A percentile compares a stretch with the other conserved stretches of the same genome.
phyloP scores from a whole-genome alignment of 2,888 invertebrate species.

The Pristionchus japonicus region DNA sequence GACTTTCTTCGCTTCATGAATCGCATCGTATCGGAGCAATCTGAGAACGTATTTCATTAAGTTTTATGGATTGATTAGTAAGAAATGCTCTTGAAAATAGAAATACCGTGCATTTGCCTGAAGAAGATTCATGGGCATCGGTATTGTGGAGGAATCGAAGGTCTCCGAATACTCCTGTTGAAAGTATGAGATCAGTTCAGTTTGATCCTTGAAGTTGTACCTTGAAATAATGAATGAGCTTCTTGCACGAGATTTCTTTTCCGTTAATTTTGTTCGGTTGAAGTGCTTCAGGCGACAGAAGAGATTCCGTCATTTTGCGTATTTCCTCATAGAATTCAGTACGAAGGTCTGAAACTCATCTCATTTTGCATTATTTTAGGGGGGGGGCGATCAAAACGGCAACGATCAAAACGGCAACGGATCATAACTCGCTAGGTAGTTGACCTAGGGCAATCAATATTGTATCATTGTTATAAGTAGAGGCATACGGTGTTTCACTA shows the following conservation, averaged over 20 bases:
- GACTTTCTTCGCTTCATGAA: slow-evolving; percentile 68
- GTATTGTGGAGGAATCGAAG: slow-evolving; percentile 67
- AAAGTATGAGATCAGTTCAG: background rate
- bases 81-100: background rate
- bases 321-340: slow-evolving; percentile 70
- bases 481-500: no score
- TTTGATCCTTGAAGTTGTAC: slow-evolving; percentile 44
- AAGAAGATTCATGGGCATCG: slow-evolving; percentile 66
- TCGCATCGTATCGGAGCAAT: slow-evolving; percentile 66
- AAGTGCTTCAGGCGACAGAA: slow-evolving; percentile 66
- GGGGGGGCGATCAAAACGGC: no score
- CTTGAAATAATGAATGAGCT: slow-evolving; percentile 70
- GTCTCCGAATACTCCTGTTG: slow-evolving; percentile 66
- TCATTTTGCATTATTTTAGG: no score
- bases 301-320: slow-evolving; percentile 66
- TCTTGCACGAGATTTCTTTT: slow-evolving; percentile 69
- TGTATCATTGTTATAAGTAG: no score
- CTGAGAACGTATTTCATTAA: background rate
- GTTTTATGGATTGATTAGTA: no score
- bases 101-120: slow-evolving; percentile 67
- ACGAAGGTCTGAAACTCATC: slow-evolving; percentile 67
- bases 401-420: no score
- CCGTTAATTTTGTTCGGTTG: slow-evolving; percentile 70
- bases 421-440: no score
- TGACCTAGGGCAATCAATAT: no score